phyloP scores from a whole-genome alignment of 1,140 invertebrate genomes.

The Eurosta solidaginis region DNA sequence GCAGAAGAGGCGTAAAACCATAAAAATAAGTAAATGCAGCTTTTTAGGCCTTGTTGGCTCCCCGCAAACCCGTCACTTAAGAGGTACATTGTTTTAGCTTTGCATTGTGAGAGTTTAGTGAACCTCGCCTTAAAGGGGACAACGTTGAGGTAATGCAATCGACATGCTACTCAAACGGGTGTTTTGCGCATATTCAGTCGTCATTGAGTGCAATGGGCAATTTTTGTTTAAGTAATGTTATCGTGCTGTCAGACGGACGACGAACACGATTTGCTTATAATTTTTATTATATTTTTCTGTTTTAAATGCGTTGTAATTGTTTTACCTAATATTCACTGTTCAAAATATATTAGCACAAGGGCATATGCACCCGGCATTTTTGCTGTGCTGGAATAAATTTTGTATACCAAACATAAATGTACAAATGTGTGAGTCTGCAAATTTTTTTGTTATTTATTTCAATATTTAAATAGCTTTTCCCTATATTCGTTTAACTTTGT shows the following conservation, averaged over 20 bases:
- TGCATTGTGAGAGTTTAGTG: background rate
- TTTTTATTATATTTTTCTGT: background rate
- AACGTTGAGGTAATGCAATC: background rate
- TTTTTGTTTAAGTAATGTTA: background rate
- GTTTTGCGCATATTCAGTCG: background rate
- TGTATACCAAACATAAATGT: too few species aligned
- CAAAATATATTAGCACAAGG: too few species aligned
- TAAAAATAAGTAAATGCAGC: too few species aligned
- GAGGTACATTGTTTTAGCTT: background rate
- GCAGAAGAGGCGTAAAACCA: too few species aligned
- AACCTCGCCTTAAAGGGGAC: background rate
- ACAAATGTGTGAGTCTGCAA: too few species aligned
- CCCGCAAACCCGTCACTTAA: background rate
- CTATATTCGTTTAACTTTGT: too few species aligned
- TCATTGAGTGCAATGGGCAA: constrained; percentile 1
- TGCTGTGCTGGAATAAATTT: too few species aligned
- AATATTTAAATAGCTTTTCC: too few species aligned
- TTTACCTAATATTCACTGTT: background rate
- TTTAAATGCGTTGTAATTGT: background rate
- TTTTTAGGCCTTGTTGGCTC: too few species aligned
- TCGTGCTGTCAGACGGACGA: background rate
- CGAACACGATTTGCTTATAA: background rate
- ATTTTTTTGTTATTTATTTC: too few species aligned
- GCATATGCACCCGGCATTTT: too few species aligned
- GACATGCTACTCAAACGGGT: background rate